These are phyloP conservation scores for Drusus annulatus DNA, from an alignment of 1,140 invertebrate genomes.

Conservation along the genomic window DNA sequence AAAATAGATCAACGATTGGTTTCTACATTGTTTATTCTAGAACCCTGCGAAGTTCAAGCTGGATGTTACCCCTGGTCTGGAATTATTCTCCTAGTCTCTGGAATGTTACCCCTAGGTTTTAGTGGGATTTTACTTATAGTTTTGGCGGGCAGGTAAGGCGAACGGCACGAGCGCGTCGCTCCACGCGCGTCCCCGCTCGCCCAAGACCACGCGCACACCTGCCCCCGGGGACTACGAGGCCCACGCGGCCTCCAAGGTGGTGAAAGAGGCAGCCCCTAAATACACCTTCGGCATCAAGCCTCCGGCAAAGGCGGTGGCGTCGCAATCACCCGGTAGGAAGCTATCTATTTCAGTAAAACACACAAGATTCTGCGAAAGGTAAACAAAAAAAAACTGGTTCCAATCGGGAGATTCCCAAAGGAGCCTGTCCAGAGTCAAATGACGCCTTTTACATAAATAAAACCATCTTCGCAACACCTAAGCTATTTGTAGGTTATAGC, in stretches of 20 bases:
- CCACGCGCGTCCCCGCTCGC: slow-evolving; percentile 82
- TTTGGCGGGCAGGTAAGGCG: slow-evolving; percentile 60
- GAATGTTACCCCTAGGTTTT: slow-evolving; percentile 11
- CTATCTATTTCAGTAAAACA: too few relatives aligned
- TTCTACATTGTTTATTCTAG: too few relatives aligned
- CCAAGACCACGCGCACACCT: slow-evolving; percentile 82
- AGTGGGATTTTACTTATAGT: slow-evolving; percentile 40
- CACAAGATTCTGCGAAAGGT: too few relatives aligned
- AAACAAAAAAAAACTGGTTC: too few relatives aligned
- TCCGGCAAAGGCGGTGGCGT: slow-evolving; percentile 67
- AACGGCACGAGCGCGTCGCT: slow-evolving; percentile 79
- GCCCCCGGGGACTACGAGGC: slow-evolving; percentile 88
- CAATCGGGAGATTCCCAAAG: too few relatives aligned
- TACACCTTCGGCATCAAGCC: slow-evolving; percentile 80
- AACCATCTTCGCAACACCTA: too few relatives aligned
- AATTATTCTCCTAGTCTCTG: not conserved
- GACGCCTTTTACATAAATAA: too few relatives aligned
- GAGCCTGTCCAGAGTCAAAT: too few relatives aligned
- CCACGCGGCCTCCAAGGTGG: slow-evolving; percentile 78
- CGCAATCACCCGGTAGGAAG: slow-evolving; percentile 70
- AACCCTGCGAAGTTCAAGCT: too few relatives aligned
- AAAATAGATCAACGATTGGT: too few relatives aligned
- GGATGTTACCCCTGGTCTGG: too few relatives aligned
- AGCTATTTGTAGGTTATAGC: too few relatives aligned
- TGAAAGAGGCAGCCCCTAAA: slow-evolving; percentile 78